Base-by-base conservation (phyloP, 1,140 invertebrate species). In the Drosophila baimaii region DNA sequence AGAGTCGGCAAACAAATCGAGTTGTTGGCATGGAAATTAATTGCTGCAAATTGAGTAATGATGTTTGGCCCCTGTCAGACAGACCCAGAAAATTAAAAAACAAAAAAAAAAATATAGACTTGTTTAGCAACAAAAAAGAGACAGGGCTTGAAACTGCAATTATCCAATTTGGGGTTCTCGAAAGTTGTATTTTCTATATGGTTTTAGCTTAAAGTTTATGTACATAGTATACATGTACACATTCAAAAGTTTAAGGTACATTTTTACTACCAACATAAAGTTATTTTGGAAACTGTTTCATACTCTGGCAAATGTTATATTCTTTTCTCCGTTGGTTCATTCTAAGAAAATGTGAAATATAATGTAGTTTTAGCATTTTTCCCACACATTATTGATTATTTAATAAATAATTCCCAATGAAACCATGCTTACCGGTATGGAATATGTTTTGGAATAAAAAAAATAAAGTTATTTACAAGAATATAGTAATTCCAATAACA, bases 11-110 rank as follows among this genome's bases (percentile, higher is more conserved):
- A 69, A 77, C 63, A 81, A 86, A 85, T 78, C 70, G 77, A 85
- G 65, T 72, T 68, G 64, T 86, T 78, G 68, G 44, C 81, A 86
- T 86, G 69, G 70, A 85, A 85, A 86, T 81, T 85, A 85, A 85
- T 85, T 81, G 82, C 64, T 69, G 33, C 68, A 77, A 76, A 77
- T 77, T 77, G 72, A 77, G 63, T 77, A 77, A 77, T 69, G 73
- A 76, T 77, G 72, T 54, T 77, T 66, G 72, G 44, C 17, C 57
- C 43, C 51, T 25, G 41, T 66, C 64, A 25, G 9, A 10, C 25
- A 29, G 17, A 15, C 19, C 21, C 12, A 23, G 51, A 57, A 31
- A 17, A 13, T 10, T 33, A 49, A 49, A 49, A 49, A 47, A 5
- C n/a, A 57, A 25, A 58, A 25, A 17, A 10, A 15, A 25, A 8